A percentile compares a stretch with the other conserved stretches of the same genome.
These are phyloP conservation scores for Spizaetus ornatus DNA, from an alignment of 2,113 vertebrate genomes.

Conservation along the genomic window DNA sequence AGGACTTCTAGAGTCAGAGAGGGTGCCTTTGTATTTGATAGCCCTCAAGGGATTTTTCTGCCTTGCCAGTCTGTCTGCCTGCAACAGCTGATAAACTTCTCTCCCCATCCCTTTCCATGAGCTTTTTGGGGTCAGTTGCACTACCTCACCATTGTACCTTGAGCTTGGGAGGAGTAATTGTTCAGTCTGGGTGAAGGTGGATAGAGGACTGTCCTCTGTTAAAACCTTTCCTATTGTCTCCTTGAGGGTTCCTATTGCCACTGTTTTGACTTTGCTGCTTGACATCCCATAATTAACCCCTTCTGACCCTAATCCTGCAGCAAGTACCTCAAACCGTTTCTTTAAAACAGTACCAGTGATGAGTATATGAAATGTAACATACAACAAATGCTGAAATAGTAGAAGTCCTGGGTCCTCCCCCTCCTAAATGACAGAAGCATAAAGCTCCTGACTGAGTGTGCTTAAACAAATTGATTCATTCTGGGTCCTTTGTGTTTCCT, in stretches of 20 bases:
- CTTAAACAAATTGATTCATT: accelerated
- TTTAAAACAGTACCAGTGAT: neutral
- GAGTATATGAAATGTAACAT: neutral
- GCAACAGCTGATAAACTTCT: neutral
- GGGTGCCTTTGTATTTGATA: neutral
- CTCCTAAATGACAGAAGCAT: neutral
- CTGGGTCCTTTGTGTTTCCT: neutral
- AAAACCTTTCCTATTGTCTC: neutral
- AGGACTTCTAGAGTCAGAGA: neutral
- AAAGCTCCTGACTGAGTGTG: neutral
- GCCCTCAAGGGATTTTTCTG: neutral
- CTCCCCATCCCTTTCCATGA: neutral
- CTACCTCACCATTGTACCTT: accelerated
- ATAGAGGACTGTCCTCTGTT: neutral
- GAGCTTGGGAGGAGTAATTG: neutral
- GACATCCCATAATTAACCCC: neutral
- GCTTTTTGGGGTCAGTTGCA: accelerated
- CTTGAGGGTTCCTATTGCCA: neutral
- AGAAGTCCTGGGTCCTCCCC: neutral
- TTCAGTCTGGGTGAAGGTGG: neutral
- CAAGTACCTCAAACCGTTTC: neutral
- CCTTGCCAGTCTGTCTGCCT: neutral
- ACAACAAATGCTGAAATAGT: accelerated
- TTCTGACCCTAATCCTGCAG: neutral
- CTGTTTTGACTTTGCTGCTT: neutral